Conservation (phyloP, 2,888 invertebrate genomes). For the Drosophila lacicola region DNA sequence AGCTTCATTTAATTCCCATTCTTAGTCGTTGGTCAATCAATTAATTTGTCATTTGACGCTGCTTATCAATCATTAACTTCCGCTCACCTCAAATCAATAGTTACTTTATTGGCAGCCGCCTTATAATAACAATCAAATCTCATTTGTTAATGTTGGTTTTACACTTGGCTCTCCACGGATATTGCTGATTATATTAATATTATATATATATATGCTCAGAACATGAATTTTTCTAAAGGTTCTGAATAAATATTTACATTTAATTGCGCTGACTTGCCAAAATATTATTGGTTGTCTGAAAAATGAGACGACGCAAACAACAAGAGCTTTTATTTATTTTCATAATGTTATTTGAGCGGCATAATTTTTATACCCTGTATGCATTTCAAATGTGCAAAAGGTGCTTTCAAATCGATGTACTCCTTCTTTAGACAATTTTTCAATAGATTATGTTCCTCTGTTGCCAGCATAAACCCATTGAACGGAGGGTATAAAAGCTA, state of each 20-base stretch:
- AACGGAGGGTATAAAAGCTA: too few relatives aligned
- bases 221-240: conserved; percentile 11
- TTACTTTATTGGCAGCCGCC: conserved; percentile 14
- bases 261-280: conserved; percentile 18
- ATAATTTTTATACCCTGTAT: not conserved
- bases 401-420: too few relatives aligned
- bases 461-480: too few relatives aligned
- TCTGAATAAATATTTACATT: conserved; percentile 32
- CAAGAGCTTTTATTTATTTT: not conserved
- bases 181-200: conserved; percentile 35
- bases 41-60: conserved; percentile 72
- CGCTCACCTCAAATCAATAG: conserved; percentile 29
- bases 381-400: not conserved
- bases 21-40: conserved; percentile 54
- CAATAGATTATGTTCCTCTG: too few relatives aligned
- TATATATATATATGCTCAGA: too few relatives aligned
- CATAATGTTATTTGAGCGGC: not conserved
- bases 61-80: conserved; percentile 58
- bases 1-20: conserved; percentile 33
- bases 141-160: conserved; percentile 48
- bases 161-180: conserved; percentile 46
- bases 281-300: not conserved
- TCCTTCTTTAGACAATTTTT: too few relatives aligned
- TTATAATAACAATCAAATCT: conserved; percentile 49
- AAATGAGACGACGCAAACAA: not conserved